phyloP scores from a whole-genome alignment of 2,113 vertebrate genomes.

The Dasyornis broadbenti region DNA sequence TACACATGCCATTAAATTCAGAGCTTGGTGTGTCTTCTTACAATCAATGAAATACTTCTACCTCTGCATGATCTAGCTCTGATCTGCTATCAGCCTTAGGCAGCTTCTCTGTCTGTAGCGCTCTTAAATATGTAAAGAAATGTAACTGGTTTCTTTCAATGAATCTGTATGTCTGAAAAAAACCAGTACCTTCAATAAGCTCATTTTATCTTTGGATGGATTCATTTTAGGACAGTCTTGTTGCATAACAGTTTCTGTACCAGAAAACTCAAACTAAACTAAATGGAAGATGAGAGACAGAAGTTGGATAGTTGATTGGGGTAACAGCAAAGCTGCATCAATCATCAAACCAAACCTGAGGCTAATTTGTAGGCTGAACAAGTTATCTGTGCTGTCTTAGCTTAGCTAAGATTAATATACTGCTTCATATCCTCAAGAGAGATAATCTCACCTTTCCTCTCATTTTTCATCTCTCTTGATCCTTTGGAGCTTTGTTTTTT shows the following conservation, averaged over 20 bases:
- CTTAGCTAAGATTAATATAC: not conserved
- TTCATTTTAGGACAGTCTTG: not conserved
- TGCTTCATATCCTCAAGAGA: not conserved
- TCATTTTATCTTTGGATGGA: not conserved
- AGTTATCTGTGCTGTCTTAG: not conserved
- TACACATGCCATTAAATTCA: not conserved
- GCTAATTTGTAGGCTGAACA: not conserved
- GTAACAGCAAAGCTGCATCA: not conserved
- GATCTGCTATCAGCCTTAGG: not conserved
- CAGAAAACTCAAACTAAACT: not conserved
- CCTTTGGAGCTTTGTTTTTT: not conserved
- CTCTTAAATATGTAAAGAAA: not conserved
- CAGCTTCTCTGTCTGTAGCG: not conserved
- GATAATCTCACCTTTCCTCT: not conserved
- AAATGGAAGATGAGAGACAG: not conserved
- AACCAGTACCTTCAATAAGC: not conserved
- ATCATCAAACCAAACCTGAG: not conserved
- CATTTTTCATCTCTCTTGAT: not conserved
- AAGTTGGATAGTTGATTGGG: not conserved
- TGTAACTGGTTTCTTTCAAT: not conserved
- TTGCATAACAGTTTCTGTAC: not conserved
- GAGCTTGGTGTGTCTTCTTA: not conserved
- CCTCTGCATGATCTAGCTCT: not conserved
- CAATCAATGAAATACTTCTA: not conserved
- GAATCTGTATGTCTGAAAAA: not conserved